Evolutionary conservation across 2,797 vertebrate species (phyloP), one percentile per base, ranked within the genome.

Genomic region (Cyprinodon diabolis): DNA sequence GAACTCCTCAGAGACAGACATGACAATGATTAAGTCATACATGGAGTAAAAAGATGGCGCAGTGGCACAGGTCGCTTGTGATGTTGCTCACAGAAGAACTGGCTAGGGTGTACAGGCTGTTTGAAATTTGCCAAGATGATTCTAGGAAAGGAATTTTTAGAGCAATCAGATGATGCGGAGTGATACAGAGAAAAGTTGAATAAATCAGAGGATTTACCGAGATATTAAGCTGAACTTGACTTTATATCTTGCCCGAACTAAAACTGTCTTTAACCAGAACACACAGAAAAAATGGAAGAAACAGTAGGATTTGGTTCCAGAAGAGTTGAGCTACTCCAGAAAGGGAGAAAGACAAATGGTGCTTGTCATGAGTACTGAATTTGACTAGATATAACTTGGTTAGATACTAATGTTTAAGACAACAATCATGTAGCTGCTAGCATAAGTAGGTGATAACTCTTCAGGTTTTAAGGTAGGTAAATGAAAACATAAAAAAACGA

Each of bases 21-120:
- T 68, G 35, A 75, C 57, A 63, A 30, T 69, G 48, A 69, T 76
- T 70, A 69, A 69, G 40, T 70, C 58, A 37, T 21, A 49, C 21
- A 56, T 15, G 17, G 19, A 8, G 63, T 69, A 58, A 65, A 65
- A 69, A 65, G 48, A 60, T 47, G 40, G 48, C 30, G 19, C 23
- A 37, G 25, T 19, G 15, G 51, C 54, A 19, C 49, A 55, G 43
- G 51, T 48, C 6, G 12, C 19, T 55, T 76, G 43, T 56, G 40
- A 70, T 23, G 25, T 49, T 40, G 15, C 57, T 74, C 56, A 67
- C 63, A 17, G 52, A 67, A 47, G 63, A 66, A 15, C 5, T 21
- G 45, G 25, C 52, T n/a, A 47, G 35, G 37, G 8, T 30, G 62
- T 49, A n/a, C 8, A 51, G 30, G 65, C 54, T 51, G 37, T 63